Base-by-base conservation (phyloP, 2,113 vertebrate species). In the Neolamprologus sp. region DNA sequence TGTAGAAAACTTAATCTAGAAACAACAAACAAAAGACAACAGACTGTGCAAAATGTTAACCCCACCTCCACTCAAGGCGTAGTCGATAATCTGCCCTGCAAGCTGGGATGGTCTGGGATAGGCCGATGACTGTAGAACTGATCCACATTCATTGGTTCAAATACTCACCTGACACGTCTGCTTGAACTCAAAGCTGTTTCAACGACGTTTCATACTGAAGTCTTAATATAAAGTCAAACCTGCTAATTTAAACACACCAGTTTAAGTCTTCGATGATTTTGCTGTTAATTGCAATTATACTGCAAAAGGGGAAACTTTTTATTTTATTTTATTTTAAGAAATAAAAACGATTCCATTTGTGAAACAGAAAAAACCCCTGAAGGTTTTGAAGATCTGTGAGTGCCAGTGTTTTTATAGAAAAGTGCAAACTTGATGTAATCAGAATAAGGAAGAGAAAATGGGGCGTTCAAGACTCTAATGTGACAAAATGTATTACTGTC, bases 401-500 rank as follows among this genome's bases (percentile, higher is more conserved):
- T 60, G 28, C 57, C 28, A 33, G 23, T 57, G 54, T 57, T 57
- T 57, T 57, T 28, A 57, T 57, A 57, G 54, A 57, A 1, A 57
- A 57, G 54, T 57, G 54, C 23, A 57, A 57, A 57, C 12, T 26
- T 26, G 23, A 26, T 57, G 23, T 57, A 8, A 57, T 28, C 54
- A 57, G 12, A 57, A 57, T 5, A 2, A 14, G 26, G 28, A 6
- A 60, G 28, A 60, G 57, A 33, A 33, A 60, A 17, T 6, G 55
- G 55, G 7, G 55, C 23, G 2, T 57, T 57, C 23, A 57, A 16
- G 55, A 17, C 26, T 17, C 57, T 58, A 17, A 58, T 31, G 26
- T 58, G 26, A 58, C 26, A 0, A 60, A 31, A 60, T 31, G 26
- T 60, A 10, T 31, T 0, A 4, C 14, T 31, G 0, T 60, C 26